These are phyloP conservation scores for Dolichomitus sp. DNA, from an alignment of 2,888 invertebrate genomes.

Conservation along the genomic window DNA sequence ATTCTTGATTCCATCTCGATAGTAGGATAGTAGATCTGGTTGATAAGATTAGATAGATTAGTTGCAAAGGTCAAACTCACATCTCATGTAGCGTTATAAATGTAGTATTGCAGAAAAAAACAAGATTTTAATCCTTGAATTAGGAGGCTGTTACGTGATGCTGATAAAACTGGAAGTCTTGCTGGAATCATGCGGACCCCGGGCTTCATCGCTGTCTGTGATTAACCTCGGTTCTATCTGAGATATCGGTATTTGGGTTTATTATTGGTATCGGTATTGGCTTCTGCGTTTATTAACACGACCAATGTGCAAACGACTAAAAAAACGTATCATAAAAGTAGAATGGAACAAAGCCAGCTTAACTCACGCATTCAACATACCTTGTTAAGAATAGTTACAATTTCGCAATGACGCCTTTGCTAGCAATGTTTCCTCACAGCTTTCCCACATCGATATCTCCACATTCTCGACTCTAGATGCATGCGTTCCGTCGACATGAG, in stretches of 20 bases:
- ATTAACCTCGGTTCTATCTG: neutral
- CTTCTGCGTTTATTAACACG: neutral
- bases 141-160: neutral
- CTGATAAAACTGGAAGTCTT: neutral
- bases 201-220: neutral
- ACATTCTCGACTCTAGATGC: conserved; percentile 23
- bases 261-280: too few relatives aligned
- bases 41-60: conserved; percentile 33
- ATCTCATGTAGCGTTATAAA: neutral
- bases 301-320: neutral
- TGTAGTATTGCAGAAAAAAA: neutral
- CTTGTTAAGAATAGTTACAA: neutral
- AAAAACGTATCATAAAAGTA: neutral
- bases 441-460: conserved; percentile 3
- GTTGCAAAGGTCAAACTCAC: conserved; percentile 20
- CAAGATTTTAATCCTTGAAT: neutral
- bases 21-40: conserved; percentile 4
- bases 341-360: neutral
- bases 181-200: neutral
- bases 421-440: conserved; percentile 1
- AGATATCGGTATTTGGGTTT: neutral
- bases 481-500: conserved; percentile 70
- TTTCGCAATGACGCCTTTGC: neutral
- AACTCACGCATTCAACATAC: neutral
- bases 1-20: conserved; percentile 43